Base-by-base conservation (phyloP, 2,888 invertebrate species). In the Eupeodes latifasciatus region DNA sequence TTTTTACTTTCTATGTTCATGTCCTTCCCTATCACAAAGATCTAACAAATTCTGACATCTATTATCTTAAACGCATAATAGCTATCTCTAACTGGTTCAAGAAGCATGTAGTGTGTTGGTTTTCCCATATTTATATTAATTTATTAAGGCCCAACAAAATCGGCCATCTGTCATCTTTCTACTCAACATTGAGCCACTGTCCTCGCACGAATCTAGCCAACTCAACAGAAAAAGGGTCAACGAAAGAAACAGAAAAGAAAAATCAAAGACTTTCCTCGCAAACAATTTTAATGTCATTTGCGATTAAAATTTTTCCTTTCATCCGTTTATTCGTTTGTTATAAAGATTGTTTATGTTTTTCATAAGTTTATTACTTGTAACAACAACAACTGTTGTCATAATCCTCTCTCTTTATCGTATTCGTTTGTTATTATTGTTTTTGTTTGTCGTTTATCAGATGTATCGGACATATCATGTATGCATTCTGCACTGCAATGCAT, bases 291-390 rank as follows among this genome's bases (percentile, higher is more conserved):
- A 87, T 87, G 86, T 88, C 84, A 88, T 84, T 77, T 81, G 34
- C 84, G 84, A 88, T 88, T 88, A 88, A 88, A 84, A 88, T 88
- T 88, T 40, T 88, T 75, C 72, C 74, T 84, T 74, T 75, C 77
- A 74, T 81, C 59, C 34, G 16, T 74, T 59, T 47, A 62, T 62
- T 51, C 44, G 75, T 62, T 40, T 19, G 34, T 2, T 27, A 27
- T 27, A 27, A 27, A 4, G 61, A n/a, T 53, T 75, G 75, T 72
- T 72, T 72, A 72, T 72, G 55, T 47, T 47, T 16, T 47, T 72
- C 34, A 11, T 11, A 59, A 59, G 59, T 72, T 72, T 59, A 72
- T 72, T 72, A 59, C 72, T 59, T 72, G 72, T 59, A 40, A 59
- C 59, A 72, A 72, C 72, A 40, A 40, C 40, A 40, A 40, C 47